Evolutionary conservation across 92 coral and sea anemone genomes (phyloP).

Genomic region (Anthopleura xanthogrammica): DNA sequence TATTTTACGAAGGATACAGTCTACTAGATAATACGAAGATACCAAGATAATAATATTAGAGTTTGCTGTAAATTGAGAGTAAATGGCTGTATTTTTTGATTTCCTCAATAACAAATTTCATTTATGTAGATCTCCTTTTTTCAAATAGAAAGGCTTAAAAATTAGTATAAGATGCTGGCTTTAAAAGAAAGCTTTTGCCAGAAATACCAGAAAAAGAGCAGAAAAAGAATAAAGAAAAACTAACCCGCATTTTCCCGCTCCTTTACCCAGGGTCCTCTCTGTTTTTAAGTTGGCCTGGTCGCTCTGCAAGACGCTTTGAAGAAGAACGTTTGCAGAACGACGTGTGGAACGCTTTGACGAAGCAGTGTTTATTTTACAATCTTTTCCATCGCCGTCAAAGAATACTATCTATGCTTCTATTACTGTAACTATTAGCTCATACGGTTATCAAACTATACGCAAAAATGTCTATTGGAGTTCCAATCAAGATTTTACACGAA

Average conservation of each 20-base stretch:
- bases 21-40: too few relatives aligned
- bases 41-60: too few relatives aligned
- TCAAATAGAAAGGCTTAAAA: too few relatives aligned
- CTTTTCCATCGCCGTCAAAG: constrained; percentile 51
- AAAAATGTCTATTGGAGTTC: constrained; percentile 98
- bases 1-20: too few relatives aligned
- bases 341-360: not conserved
- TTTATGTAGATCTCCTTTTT: too few relatives aligned
- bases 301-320: not conserved
- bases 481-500: constrained; percentile 96
- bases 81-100: too few relatives aligned
- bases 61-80: too few relatives aligned
- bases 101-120: too few relatives aligned
- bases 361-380: constrained; percentile 16
- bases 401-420: constrained; percentile 11
- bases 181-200: too few relatives aligned
- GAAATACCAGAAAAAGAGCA: too few relatives aligned
- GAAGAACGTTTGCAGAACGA: constrained; percentile 14
- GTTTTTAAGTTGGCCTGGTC: constrained; percentile 16
- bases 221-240: too few relatives aligned
- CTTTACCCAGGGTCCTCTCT: not conserved
- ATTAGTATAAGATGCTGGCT: too few relatives aligned
- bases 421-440: not conserved
- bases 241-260: not conserved
- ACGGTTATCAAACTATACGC: constrained; percentile 17